These are phyloP conservation scores for Achroia grisella DNA, from an alignment of 1,140 invertebrate species.

Conservation along the genomic window DNA sequence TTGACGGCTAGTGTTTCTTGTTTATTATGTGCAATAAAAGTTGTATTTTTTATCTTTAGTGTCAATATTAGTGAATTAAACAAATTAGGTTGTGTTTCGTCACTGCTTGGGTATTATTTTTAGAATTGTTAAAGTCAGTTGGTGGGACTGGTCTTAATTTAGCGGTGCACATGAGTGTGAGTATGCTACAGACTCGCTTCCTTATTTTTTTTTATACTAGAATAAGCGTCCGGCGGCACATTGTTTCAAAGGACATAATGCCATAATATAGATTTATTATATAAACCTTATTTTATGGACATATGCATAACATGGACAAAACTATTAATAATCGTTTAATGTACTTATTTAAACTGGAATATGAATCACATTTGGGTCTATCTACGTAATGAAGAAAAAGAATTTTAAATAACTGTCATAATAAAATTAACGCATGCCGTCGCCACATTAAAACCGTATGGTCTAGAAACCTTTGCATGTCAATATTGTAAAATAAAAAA, in stretches of 20 bases:
- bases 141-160: conserved; percentile 62
- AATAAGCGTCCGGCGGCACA: conserved; percentile 10
- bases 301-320: too few relatives aligned
- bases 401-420: too few relatives aligned
- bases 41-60: conserved; percentile 12
- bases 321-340: too few relatives aligned
- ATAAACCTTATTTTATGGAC: too few relatives aligned
- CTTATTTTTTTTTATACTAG: conserved; percentile 34
- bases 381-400: too few relatives aligned
- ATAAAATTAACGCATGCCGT: too few relatives aligned
- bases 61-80: neutral
- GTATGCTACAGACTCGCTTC: conserved; percentile 43
- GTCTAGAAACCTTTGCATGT: too few relatives aligned
- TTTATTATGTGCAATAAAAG: conserved; percentile 1
- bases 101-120: conserved; percentile 54
- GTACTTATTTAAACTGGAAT: too few relatives aligned
- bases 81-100: conserved; percentile 55
- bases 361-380: too few relatives aligned
- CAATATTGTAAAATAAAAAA: too few relatives aligned
- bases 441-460: too few relatives aligned
- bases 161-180: conserved; percentile 55
- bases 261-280: too few relatives aligned
- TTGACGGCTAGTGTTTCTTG: conserved; percentile 11
- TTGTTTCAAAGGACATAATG: conserved; percentile 3
- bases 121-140: conserved; percentile 57